Evolutionary conservation across 2,888 invertebrate species (phyloP).

Genomic region (Erpobdella octoculata): DNA sequence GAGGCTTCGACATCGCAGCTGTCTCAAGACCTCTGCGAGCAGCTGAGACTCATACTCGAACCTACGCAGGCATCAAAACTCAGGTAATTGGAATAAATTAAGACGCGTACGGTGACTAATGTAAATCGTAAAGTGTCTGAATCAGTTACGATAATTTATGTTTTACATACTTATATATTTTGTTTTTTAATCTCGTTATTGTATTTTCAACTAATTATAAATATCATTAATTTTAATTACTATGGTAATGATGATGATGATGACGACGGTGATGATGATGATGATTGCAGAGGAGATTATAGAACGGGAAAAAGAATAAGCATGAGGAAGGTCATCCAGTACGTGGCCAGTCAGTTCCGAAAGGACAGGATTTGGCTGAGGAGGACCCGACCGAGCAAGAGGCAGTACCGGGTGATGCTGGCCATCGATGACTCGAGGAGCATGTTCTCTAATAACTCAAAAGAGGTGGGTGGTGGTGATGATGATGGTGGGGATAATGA

Average conservation of each 20-base stretch:
- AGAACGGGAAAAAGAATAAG: slow-evolving; percentile 91
- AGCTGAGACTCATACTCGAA: slow-evolving; percentile 83
- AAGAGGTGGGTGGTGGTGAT: slow-evolving; percentile 54
- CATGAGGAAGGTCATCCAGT: slow-evolving; percentile 95
- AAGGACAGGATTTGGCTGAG: slow-evolving; percentile 98
- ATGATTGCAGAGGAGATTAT: slow-evolving; percentile 69
- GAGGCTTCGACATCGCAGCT: slow-evolving; percentile 54
- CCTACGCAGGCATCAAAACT: slow-evolving; percentile 85
- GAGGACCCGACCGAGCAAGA: slow-evolving; percentile 83
- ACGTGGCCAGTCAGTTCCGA: slow-evolving; percentile 95
- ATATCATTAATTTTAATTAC: not conserved
- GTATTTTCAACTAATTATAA: not conserved
- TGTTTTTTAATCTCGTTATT: not conserved
- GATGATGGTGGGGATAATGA: too few relatives aligned
- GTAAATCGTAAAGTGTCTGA: too few relatives aligned
- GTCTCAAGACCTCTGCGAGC: slow-evolving; percentile 81
- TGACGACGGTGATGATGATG: not conserved
- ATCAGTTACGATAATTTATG: too few relatives aligned
- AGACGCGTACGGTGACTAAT: too few relatives aligned
- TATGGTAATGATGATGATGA: not conserved
- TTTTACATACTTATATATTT: too few relatives aligned
- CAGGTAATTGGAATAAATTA: slow-evolving; percentile 57
- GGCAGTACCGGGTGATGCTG: slow-evolving; percentile 89
- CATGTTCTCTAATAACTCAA: slow-evolving; percentile 57
- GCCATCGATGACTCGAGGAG: slow-evolving; percentile 88